phyloP scores from a whole-genome alignment of 2,888 invertebrate genomes.

The Erebia aethiops region DNA sequence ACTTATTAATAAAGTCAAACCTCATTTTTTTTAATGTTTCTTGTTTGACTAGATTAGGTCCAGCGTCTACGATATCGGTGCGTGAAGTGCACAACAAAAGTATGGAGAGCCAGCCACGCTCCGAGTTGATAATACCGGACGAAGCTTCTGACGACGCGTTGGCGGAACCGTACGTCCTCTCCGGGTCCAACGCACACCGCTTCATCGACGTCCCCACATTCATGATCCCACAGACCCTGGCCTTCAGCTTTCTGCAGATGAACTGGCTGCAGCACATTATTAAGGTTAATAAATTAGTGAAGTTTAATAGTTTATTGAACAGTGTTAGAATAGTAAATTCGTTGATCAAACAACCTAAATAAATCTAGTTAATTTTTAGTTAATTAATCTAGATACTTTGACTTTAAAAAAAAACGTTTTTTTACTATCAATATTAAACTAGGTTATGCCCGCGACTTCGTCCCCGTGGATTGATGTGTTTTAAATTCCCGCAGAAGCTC shows the following conservation, averaged over 20 bases:
- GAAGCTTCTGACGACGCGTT: conserved; percentile 37
- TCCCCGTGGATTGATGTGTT: too few relatives aligned
- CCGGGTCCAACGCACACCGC: conserved; percentile 64
- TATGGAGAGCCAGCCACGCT: conserved; percentile 40
- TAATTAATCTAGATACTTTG: too few relatives aligned
- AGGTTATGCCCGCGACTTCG: too few relatives aligned
- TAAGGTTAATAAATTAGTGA: conserved; percentile 54
- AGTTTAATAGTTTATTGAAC: not conserved
- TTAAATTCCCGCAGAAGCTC: too few relatives aligned
- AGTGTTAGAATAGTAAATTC: too few relatives aligned
- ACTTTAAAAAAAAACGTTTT: too few relatives aligned
- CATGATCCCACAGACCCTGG: conserved; percentile 71
- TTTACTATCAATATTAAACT: too few relatives aligned
- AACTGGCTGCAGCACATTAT: conserved; percentile 65
- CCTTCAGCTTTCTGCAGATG: conserved; percentile 77
- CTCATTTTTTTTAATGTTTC: not conserved
- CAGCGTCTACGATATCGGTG: conserved; percentile 45
- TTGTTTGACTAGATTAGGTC: conserved; percentile 20
- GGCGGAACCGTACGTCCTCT: conserved; percentile 57
- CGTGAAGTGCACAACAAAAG: conserved; percentile 43
- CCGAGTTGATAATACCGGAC: conserved; percentile 37
- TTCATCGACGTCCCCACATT: conserved; percentile 61
- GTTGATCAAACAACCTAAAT: too few relatives aligned
- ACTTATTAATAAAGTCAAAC: too few relatives aligned
- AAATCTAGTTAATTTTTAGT: too few relatives aligned